These are phyloP conservation scores for Anguilla pacifica DNA, from an alignment of 2,797 vertebrate genomes.

Conservation along the genomic window DNA sequence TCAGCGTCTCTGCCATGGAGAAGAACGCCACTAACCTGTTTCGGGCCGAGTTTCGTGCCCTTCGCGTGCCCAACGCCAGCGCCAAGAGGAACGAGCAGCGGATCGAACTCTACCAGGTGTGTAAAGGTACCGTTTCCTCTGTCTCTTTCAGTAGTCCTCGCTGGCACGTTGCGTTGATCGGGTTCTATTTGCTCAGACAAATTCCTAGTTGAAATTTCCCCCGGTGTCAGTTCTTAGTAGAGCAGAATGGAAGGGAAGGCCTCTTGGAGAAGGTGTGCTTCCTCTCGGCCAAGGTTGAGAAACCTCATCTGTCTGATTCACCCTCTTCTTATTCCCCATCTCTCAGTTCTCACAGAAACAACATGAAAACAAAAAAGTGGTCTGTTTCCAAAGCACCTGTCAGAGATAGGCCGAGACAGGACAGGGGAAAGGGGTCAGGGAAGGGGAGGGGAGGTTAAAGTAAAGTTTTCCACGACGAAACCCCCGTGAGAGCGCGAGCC, in stretches of 20 bases:
- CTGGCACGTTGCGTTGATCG: no score
- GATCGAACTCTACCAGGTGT: conserved; percentile 93
- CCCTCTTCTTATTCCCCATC: neutral
- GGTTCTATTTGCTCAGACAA: neutral
- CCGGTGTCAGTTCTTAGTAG: neutral
- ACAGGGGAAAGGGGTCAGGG: neutral
- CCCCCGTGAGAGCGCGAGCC: neutral
- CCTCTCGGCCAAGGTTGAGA: neutral
- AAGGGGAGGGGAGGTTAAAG: neutral
- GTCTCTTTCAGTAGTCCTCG: conserved; percentile 3
- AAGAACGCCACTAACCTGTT: conserved; percentile 90
- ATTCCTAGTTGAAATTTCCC: neutral
- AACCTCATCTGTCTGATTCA: neutral
- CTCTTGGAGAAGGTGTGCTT: neutral
- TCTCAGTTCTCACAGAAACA: neutral
- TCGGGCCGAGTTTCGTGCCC: conserved; percentile 88
- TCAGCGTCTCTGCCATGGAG: conserved; percentile 88
- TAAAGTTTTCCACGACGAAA: conserved; percentile 10
- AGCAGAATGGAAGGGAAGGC: neutral
- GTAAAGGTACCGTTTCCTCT: conserved; percentile 64
- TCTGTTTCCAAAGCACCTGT: conserved; percentile 5
- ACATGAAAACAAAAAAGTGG: neutral
- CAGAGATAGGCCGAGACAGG: neutral
- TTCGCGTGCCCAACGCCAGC: conserved; percentile 81
- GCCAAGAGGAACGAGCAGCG: conserved; percentile 87